Evolutionary conservation across 2,113 vertebrate species (phyloP).

Genomic region (Marmota flaviventris): DNA sequence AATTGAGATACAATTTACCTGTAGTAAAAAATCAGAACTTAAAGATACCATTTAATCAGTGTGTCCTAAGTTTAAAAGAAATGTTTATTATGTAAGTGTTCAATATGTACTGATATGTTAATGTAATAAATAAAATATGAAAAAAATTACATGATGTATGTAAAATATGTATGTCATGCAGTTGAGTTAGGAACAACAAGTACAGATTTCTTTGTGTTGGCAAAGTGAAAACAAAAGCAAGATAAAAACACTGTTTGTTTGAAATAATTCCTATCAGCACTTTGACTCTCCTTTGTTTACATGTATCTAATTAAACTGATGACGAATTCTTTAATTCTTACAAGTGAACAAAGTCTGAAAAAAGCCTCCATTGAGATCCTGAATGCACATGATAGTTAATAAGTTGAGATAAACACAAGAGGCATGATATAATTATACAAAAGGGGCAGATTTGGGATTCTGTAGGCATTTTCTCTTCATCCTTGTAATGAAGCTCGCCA

Average conservation of each 20-base stretch:
- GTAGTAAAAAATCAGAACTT: background rate
- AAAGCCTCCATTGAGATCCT: background rate
- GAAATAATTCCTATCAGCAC: background rate
- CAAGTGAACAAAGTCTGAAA: background rate
- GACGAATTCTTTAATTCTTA: conserved; percentile 1
- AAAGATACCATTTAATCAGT: background rate
- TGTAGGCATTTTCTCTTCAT: background rate
- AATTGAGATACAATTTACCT: background rate
- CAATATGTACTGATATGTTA: background rate
- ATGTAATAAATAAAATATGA: background rate
- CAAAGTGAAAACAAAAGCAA: background rate
- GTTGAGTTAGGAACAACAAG: background rate
- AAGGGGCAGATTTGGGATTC: background rate
- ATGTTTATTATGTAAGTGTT: background rate
- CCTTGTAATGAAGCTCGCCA: background rate
- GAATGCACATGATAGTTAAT: background rate
- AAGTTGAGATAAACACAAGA: background rate
- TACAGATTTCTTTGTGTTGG: background rate
- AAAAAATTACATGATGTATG: background rate
- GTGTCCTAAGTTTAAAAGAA: background rate
- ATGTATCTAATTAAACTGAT: background rate
- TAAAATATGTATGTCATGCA: background rate
- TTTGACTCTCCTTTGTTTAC: background rate
- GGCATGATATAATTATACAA: background rate
- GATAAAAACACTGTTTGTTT: background rate